Evolutionary conservation across 2,888 invertebrate genomes (phyloP).

Genomic region (Hofmannophila pseudospretella): DNA sequence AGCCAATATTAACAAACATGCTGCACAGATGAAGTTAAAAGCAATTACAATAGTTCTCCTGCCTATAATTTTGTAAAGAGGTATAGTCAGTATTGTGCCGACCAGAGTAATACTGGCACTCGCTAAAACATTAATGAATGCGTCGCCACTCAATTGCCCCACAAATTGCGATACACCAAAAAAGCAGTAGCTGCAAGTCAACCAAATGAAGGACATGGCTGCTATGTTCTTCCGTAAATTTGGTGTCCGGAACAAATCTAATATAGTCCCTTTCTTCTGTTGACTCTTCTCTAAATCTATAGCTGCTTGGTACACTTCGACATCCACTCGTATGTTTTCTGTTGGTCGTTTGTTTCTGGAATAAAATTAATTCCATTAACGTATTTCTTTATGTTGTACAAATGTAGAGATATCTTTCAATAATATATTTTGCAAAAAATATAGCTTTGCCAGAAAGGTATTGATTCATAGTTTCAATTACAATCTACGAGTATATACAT

Average conservation of each 20-base stretch:
- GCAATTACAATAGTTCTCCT: slow-evolving; percentile 48
- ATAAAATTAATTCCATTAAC: slow-evolving; percentile 21
- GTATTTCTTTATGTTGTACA: too few relatives aligned
- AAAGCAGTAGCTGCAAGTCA: slow-evolving; percentile 87
- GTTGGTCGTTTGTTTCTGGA: slow-evolving; percentile 60
- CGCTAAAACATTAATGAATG: slow-evolving; percentile 88
- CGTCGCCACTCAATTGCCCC: slow-evolving; percentile 84
- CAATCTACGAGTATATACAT: too few relatives aligned
- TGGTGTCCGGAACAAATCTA: slow-evolving; percentile 82
- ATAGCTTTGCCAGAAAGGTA: too few relatives aligned
- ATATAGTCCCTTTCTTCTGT: slow-evolving; percentile 47
- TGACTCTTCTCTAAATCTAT: slow-evolving; percentile 22
- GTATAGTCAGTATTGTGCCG: slow-evolving; percentile 42
- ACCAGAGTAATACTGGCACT: slow-evolving; percentile 70
- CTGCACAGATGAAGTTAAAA: slow-evolving; percentile 26
- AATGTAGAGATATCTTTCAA: too few relatives aligned
- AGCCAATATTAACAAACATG: slow-evolving; percentile 79
- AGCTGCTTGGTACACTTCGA: slow-evolving; percentile 48
- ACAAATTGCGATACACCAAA: slow-evolving; percentile 91
- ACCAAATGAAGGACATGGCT: slow-evolving; percentile 84
- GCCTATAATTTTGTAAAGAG: slow-evolving; percentile 45
- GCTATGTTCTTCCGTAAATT: slow-evolving; percentile 82
- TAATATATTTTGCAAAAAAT: neutral
- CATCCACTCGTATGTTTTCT: slow-evolving; percentile 35
- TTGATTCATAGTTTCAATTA: too few relatives aligned